Conservation (phyloP, 2,113 vertebrate genomes). For the Dicrurus megarhynchus region DNA sequence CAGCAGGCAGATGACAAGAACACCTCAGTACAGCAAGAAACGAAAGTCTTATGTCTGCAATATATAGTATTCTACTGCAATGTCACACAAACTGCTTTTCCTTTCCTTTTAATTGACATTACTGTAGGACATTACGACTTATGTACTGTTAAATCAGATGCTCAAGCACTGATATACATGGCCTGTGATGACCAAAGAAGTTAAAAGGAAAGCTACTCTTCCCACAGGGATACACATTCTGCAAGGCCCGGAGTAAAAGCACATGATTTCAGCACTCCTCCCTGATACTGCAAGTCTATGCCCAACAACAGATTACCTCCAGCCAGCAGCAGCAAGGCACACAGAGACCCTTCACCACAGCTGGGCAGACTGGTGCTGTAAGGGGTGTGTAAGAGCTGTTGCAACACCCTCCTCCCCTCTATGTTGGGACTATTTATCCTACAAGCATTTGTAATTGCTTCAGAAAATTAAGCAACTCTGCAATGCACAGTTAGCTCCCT, state of each 20-base stretch:
- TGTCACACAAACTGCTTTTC: neutral
- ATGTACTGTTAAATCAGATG: neutral
- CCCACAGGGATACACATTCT: neutral
- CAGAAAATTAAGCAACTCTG: neutral
- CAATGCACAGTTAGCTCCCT: neutral
- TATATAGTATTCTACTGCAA: neutral
- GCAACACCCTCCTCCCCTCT: neutral
- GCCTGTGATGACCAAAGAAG: neutral
- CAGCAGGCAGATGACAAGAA: neutral
- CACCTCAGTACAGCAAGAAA: neutral
- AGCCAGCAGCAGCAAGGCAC: neutral
- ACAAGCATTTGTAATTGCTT: neutral
- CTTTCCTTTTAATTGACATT: neutral
- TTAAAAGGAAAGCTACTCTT: neutral
- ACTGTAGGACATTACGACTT: neutral
- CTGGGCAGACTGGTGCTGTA: neutral
- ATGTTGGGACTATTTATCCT: fast-evolving
- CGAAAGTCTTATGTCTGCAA: neutral
- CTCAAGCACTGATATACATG: neutral
- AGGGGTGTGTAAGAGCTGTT: fast-evolving
- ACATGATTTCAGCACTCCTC: neutral
- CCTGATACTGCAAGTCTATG: fast-evolving
- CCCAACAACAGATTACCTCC: neutral
- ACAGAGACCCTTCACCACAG: fast-evolving
- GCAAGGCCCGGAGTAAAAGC: neutral